Conservation (phyloP, 2,888 invertebrate genomes). For the Coelinius sp. region DNA sequence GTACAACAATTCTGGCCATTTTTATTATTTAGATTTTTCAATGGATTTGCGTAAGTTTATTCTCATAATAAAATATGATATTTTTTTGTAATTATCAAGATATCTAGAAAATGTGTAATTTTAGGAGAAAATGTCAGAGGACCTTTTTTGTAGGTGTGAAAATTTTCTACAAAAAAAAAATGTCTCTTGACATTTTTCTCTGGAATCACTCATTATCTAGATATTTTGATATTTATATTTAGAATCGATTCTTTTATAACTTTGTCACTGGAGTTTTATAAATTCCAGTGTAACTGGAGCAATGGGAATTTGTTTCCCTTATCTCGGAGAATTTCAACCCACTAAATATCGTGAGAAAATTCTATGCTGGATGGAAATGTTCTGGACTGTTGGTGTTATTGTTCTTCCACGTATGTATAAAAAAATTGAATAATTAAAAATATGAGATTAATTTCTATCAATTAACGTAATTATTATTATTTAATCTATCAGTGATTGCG, state of each 20-base stretch:
- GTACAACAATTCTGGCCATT: conserved; percentile 82
- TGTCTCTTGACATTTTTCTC: no score
- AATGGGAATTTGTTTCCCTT: conserved; percentile 87
- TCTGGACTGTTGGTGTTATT: conserved; percentile 87
- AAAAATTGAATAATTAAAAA: not conserved
- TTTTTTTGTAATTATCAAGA: not conserved
- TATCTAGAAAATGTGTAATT: not conserved
- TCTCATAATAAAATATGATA: conserved; percentile 42
- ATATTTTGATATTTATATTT: no score
- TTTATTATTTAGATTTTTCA: conserved; percentile 81
- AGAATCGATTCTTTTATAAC: conserved; percentile 32
- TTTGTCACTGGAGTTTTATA: no score
- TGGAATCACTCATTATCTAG: no score
- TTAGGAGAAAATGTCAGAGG: no score
- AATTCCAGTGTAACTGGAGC: conserved; percentile 81
- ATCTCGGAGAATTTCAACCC: conserved; percentile 86
- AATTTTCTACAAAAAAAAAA: not conserved
- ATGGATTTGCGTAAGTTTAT: conserved; percentile 84
- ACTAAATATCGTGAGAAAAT: conserved; percentile 85
- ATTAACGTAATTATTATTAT: not conserved
- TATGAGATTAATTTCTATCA: no score
- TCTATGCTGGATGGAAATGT: conserved; percentile 88
- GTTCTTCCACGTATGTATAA: conserved; percentile 77
- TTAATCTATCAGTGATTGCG: conserved; percentile 76
- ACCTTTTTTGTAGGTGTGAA: not conserved